phyloP scores from a whole-genome alignment of 2,888 invertebrate genomes.

The Mimumesa dahlbomi region DNA sequence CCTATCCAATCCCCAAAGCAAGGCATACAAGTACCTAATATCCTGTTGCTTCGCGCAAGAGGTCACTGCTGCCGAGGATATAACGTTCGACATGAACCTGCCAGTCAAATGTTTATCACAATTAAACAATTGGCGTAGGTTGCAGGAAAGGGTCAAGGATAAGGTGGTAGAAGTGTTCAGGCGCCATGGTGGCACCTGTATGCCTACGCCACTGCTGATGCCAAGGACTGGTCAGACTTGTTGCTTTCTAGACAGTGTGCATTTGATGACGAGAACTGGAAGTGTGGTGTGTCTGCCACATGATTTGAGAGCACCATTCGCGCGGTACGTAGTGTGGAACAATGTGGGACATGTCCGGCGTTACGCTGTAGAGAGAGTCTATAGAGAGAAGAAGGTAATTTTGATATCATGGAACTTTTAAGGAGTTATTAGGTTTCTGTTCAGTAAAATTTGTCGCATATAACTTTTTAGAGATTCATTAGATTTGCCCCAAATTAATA shows the following conservation, averaged over 20 bases:
- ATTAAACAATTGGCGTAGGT: slow-evolving; percentile 60
- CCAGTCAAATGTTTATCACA: slow-evolving; percentile 70
- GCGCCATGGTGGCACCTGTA: slow-evolving; percentile 89
- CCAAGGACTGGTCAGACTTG: slow-evolving; percentile 85
- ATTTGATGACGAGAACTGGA: slow-evolving; percentile 93
- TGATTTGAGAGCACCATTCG: slow-evolving; percentile 91
- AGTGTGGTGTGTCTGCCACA: slow-evolving; percentile 91
- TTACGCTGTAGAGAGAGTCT: slow-evolving; percentile 93
- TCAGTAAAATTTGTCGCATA: no score
- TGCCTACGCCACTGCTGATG: slow-evolving; percentile 90
- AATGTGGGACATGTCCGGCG: slow-evolving; percentile 89
- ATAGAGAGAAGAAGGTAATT: slow-evolving; percentile 88
- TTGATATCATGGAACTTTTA: no score
- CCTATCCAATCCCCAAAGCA: slow-evolving; percentile 89
- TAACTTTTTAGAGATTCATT: no score
- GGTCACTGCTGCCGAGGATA: slow-evolving; percentile 86
- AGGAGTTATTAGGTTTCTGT: no score
- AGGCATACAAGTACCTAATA: slow-evolving; percentile 88
- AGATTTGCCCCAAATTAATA: no score
- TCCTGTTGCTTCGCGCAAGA: slow-evolving; percentile 84
- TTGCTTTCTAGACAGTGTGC: slow-evolving; percentile 85
- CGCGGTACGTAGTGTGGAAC: slow-evolving; percentile 90
- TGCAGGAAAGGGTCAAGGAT: slow-evolving; percentile 76
- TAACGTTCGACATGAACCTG: slow-evolving; percentile 89
- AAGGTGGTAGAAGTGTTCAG: slow-evolving; percentile 84